A percentile compares a stretch with the other conserved stretches of the same genome.
These are phyloP conservation scores for Digitonthophagus gazella DNA, from an alignment of 2,888 invertebrate species.

Conservation along the genomic window DNA sequence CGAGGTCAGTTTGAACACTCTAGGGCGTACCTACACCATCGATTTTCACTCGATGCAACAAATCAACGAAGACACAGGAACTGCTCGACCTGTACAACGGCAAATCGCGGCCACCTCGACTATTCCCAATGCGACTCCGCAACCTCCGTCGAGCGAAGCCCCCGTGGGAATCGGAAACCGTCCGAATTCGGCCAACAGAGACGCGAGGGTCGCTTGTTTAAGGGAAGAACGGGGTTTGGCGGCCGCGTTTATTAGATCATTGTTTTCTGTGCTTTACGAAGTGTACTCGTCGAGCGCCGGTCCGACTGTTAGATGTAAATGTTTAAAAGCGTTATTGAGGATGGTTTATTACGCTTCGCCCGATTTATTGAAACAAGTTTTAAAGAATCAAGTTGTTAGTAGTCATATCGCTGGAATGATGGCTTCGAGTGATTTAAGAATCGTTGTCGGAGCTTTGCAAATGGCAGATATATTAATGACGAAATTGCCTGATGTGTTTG, in stretches of 20 bases:
- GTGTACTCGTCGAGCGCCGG: slow-evolving; percentile 98
- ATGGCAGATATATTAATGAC: slow-evolving; percentile 97
- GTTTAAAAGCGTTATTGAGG: slow-evolving; percentile 89
- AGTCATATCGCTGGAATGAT: slow-evolving; percentile 99
- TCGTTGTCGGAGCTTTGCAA: slow-evolving; percentile 89
- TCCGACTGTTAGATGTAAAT: slow-evolving; percentile 95
- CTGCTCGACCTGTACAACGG: slow-evolving; percentile 87
- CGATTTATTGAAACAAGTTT: slow-evolving; percentile 74
- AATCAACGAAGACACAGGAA: slow-evolving; percentile 96
- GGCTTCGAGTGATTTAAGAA: slow-evolving; percentile 93
- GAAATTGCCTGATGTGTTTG: slow-evolving; percentile 93
- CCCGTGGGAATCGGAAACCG: slow-evolving; percentile 32
- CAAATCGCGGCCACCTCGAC: slow-evolving; percentile 58
- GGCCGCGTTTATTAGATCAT: slow-evolving; percentile 65
- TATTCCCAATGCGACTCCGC: slow-evolving; percentile 30
- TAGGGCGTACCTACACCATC: slow-evolving; percentile 92
- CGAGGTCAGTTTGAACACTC: slow-evolving; percentile 81
- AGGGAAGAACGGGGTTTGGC: slow-evolving; percentile 70
- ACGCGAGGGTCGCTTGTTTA: slow-evolving; percentile 69
- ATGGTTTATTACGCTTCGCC: slow-evolving; percentile 95
- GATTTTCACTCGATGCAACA: slow-evolving; percentile 93
- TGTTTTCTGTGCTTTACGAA: slow-evolving; percentile 95
- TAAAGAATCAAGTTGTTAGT: slow-evolving; percentile 77
- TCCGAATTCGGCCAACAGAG: slow-evolving; percentile 51
- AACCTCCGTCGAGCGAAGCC: slow-evolving; percentile 30